Evolutionary conservation across 2,797 vertebrate species (phyloP).

Genomic region (Melopsittacus undulatus): DNA sequence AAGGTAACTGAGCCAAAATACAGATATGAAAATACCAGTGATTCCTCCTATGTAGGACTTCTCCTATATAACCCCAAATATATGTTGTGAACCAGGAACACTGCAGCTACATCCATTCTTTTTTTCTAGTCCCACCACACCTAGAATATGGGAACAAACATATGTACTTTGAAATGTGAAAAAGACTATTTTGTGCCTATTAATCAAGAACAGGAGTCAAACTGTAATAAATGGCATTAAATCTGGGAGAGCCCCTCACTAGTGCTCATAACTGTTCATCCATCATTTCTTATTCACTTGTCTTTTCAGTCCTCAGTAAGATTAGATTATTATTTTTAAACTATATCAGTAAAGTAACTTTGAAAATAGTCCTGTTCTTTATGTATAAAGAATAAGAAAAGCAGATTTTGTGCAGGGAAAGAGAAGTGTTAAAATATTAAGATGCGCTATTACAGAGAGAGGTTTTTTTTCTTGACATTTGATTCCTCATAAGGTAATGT

Average conservation of each 20-base stretch:
- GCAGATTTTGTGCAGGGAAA: not conserved
- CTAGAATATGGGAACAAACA: not conserved
- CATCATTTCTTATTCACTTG: not conserved
- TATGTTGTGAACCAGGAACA: not conserved
- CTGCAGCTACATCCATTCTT: not conserved
- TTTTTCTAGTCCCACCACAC: not conserved
- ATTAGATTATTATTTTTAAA: not conserved
- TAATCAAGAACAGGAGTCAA: not conserved
- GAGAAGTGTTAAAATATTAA: not conserved
- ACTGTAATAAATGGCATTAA: not conserved
- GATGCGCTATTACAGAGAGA: not conserved
- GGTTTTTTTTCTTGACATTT: not conserved
- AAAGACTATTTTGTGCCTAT: not conserved
- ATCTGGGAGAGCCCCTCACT: not conserved
- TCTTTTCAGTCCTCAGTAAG: not conserved
- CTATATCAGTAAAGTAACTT: not conserved
- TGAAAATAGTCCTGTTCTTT: not conserved
- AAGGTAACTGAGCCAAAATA: not conserved
- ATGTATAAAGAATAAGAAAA: not conserved
- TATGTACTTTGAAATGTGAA: not conserved
- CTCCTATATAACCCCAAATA: not conserved
- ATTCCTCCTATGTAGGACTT: not conserved
- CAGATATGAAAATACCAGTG: accelerated
- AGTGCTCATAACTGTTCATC: not conserved
- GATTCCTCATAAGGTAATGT: not conserved